These are phyloP conservation scores for Coreius guichenoti DNA, from an alignment of 2,797 vertebrate species.

Conservation along the genomic window DNA sequence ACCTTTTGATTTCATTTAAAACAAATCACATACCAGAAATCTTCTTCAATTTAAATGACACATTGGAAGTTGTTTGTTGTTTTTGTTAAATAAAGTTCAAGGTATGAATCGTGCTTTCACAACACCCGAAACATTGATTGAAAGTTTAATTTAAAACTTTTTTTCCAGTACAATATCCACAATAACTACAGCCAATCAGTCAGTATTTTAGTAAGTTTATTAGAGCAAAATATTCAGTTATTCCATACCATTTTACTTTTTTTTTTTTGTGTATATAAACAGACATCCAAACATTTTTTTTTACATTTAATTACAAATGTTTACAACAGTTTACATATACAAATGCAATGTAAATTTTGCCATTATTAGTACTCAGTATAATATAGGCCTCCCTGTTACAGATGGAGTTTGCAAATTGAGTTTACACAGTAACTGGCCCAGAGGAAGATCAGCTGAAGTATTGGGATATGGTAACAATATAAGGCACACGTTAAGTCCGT, in stretches of 20 bases:
- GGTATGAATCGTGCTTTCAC: not conserved
- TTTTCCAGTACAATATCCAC: not conserved
- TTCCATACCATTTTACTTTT: not conserved
- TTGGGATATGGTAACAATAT: not conserved
- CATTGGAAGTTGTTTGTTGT: not conserved
- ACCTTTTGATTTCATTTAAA: not conserved
- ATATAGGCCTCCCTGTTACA: not conserved
- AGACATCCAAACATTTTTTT: not conserved
- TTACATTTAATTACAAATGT: not conserved
- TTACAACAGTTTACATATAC: not conserved
- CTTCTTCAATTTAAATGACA: not conserved
- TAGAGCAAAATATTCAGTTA: not conserved
- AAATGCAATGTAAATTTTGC: not conserved
- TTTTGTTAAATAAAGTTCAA: constrained; percentile 37
- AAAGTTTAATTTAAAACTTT: not conserved
- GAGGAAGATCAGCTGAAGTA: not conserved
- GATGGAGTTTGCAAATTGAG: no score
- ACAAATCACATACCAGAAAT: not conserved
- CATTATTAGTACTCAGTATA: not conserved
- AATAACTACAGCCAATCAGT: not conserved
- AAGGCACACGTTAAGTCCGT: not conserved
- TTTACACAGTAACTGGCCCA: not conserved
- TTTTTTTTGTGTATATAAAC: not conserved
- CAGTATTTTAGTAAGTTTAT: not conserved
- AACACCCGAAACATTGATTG: not conserved